Conservation (phyloP, 2,113 vertebrate genomes). For the Bucco capensis region DNA sequence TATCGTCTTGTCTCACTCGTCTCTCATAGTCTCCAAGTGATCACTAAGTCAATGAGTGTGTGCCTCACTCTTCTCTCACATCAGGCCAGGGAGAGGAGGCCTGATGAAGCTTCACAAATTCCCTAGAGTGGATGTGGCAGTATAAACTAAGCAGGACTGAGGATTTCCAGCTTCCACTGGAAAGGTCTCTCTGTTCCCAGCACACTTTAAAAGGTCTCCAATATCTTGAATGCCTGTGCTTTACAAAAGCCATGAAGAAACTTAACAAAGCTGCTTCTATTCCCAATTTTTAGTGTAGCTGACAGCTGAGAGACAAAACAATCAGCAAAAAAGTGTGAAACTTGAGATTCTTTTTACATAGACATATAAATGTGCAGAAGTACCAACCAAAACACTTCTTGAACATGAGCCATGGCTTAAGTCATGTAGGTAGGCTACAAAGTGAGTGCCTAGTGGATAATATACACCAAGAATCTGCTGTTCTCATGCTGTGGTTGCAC, state of each 20-base stretch:
- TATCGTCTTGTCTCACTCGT: accelerated
- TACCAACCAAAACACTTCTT: background rate
- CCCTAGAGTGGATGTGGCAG: background rate
- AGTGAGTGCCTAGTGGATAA: background rate
- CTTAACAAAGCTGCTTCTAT: background rate
- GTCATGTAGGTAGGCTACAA: accelerated
- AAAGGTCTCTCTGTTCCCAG: background rate
- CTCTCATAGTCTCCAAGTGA: too few relatives aligned
- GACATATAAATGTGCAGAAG: background rate
- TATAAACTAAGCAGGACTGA: background rate
- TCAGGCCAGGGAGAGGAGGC: background rate
- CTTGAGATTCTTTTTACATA: background rate
- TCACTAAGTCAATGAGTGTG: accelerated
- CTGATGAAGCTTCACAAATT: background rate
- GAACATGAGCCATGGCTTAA: background rate
- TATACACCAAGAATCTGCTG: background rate
- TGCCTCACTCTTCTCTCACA: accelerated
- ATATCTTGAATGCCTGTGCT: background rate
- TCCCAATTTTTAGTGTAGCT: background rate
- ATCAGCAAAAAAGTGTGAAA: background rate
- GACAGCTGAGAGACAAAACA: background rate
- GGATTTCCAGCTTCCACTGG: background rate
- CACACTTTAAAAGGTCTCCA: background rate
- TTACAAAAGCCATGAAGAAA: background rate
- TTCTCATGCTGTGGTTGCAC: accelerated